Conservation (phyloP, 1,140 invertebrate species). For the Elysia chlorotica region DNA sequence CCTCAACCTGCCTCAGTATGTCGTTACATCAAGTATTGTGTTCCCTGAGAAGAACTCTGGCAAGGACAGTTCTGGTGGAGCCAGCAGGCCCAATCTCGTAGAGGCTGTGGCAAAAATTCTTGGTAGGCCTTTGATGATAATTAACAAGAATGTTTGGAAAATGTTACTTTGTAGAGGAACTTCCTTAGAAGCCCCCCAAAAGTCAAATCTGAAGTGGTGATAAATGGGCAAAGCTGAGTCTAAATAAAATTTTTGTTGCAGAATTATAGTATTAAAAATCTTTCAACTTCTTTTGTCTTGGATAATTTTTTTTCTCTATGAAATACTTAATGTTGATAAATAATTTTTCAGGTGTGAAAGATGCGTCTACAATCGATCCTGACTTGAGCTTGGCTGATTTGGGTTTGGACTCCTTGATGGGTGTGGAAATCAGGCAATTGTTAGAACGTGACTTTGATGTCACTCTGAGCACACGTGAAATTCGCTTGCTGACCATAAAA, state of each 20-base stretch:
- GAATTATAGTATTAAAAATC: too few species aligned
- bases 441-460: constrained; percentile 91
- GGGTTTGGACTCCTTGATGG: constrained; percentile 97
- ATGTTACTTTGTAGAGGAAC: too few species aligned
- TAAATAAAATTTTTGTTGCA: too few species aligned
- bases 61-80: constrained; percentile 21
- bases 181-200: too few species aligned
- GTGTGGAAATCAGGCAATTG: constrained; percentile 96
- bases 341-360: constrained; percentile 75
- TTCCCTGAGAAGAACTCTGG: constrained; percentile 71
- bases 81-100: constrained; percentile 40
- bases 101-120: constrained; percentile 59
- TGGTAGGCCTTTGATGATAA: too few species aligned
- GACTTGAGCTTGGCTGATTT: constrained; percentile 83
- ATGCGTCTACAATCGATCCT: constrained; percentile 75
- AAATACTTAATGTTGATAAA: too few species aligned
- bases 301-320: too few species aligned
- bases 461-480: constrained; percentile 85
- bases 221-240: too few species aligned
- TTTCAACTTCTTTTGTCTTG: background rate
- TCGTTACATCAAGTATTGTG: constrained; percentile 85
- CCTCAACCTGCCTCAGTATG: constrained; percentile 83
- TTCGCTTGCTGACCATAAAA: constrained; percentile 68
- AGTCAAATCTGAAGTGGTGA: too few species aligned
- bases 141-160: too few species aligned